Conservation (phyloP, 1,140 invertebrate genomes). For the Chymomyza costata region DNA sequence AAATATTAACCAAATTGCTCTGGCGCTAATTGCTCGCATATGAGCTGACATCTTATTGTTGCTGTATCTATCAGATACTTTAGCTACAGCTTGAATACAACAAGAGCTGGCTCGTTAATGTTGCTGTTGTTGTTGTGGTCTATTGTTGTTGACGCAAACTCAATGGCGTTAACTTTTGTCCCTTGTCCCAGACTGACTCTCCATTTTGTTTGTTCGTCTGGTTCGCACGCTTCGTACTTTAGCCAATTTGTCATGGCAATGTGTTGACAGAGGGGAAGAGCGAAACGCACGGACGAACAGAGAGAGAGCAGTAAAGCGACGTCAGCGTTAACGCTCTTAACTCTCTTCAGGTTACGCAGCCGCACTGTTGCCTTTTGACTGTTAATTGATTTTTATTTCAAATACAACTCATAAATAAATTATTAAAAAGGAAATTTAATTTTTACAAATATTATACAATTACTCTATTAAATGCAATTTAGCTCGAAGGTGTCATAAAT, state of each 20-base stretch:
- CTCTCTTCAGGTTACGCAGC: conserved; percentile 66
- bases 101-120: neutral
- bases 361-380: conserved; percentile 29
- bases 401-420: conserved; percentile 42
- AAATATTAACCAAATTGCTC: too few relatives aligned
- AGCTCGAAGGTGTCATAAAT: conserved; percentile 32
- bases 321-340: too few relatives aligned
- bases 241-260: conserved; percentile 54
- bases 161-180: conserved; percentile 9
- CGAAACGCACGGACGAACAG: too few relatives aligned
- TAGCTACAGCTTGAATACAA: neutral
- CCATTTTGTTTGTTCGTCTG: conserved; percentile 21
- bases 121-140: conserved; percentile 22
- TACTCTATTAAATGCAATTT: conserved; percentile 60
- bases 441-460: conserved; percentile 52
- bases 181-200: neutral
- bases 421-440: conserved; percentile 55
- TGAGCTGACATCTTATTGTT: conserved; percentile 27
- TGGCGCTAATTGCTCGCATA: conserved; percentile 62
- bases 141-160: conserved; percentile 18
- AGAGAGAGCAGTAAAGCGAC: too few relatives aligned
- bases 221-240: conserved; percentile 51
- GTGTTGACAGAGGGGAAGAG: too few relatives aligned
- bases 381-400: conserved; percentile 37
- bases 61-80: conserved; percentile 56